These are phyloP conservation scores for Pegoplata infirma DNA, from an alignment of 2,888 invertebrate genomes.

Conservation along the genomic window DNA sequence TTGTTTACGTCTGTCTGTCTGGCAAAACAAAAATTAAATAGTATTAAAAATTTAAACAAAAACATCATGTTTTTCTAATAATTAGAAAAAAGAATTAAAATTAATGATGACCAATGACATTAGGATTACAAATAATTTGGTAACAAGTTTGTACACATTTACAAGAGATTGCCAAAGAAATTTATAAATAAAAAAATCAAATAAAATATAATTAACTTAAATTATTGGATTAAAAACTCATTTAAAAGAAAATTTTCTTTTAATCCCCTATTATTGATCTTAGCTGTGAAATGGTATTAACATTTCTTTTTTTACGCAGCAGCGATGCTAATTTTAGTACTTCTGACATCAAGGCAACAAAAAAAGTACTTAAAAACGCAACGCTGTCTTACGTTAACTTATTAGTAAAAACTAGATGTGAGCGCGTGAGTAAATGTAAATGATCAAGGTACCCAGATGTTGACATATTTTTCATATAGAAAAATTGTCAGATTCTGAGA, in stretches of 20 bases:
- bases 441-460: too few relatives aligned
- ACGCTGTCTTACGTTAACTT: too few relatives aligned
- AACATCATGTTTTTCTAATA: background rate
- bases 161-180: too few relatives aligned
- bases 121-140: constrained; percentile 26
- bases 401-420: too few relatives aligned
- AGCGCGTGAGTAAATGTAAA: too few relatives aligned
- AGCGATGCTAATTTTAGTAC: too few relatives aligned
- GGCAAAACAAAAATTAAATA: constrained; percentile 6
- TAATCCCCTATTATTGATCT: constrained; percentile 36
- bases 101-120: constrained; percentile 43
- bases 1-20: constrained; percentile 32
- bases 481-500: too few relatives aligned
- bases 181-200: too few relatives aligned
- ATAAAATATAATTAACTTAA: constrained; percentile 6
- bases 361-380: too few relatives aligned
- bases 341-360: too few relatives aligned
- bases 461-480: too few relatives aligned
- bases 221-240: constrained; percentile 18
- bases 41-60: background rate
- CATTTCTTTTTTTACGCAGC: too few relatives aligned
- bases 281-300: constrained; percentile 29
- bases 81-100: constrained; percentile 24
- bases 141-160: constrained; percentile 12
- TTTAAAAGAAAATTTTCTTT: constrained; percentile 28